Evolutionary conservation across 1,140 invertebrate species (phyloP).

Genomic region (Leptinotarsa defecta): DNA sequence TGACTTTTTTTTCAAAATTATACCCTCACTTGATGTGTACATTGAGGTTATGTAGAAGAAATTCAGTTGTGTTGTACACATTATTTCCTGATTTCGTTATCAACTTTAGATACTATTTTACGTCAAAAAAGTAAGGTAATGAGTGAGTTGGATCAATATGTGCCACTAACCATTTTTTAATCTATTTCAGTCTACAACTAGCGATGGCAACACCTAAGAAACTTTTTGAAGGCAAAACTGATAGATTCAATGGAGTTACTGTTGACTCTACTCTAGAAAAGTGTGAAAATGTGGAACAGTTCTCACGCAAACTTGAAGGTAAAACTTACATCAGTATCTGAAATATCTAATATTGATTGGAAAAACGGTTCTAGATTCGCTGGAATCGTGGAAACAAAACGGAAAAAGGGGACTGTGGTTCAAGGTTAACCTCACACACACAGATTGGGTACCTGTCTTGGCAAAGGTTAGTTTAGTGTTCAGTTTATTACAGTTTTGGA

Average conservation of each 20-base stretch:
- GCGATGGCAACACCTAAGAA: background rate
- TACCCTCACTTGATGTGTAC: background rate
- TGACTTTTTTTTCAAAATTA: background rate
- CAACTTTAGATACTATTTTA: background rate
- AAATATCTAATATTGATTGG: background rate
- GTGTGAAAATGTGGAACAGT: slow-evolving; percentile 57
- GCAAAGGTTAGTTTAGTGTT: slow-evolving; percentile 62
- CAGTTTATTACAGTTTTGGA: too few relatives aligned
- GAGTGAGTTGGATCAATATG: background rate
- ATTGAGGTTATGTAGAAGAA: slow-evolving; percentile 11
- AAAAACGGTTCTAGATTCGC: slow-evolving; percentile 65
- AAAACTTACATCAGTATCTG: slow-evolving; percentile 30
- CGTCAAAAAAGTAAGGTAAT: background rate
- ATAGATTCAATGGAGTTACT: slow-evolving; percentile 73
- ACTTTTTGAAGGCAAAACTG: slow-evolving; percentile 58
- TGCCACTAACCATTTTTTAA: background rate
- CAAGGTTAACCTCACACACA: slow-evolving; percentile 70
- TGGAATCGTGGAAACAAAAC: slow-evolving; percentile 69
- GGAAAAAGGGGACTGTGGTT: slow-evolving; percentile 83
- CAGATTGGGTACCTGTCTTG: slow-evolving; percentile 78
- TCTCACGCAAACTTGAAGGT: slow-evolving; percentile 65
- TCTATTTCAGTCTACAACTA: background rate
- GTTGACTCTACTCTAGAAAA: slow-evolving; percentile 65
- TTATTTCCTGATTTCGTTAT: background rate
- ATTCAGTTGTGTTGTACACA: background rate